phyloP scores from a whole-genome alignment of 2,113 vertebrate species.

The Pseudopodoces humilis region DNA sequence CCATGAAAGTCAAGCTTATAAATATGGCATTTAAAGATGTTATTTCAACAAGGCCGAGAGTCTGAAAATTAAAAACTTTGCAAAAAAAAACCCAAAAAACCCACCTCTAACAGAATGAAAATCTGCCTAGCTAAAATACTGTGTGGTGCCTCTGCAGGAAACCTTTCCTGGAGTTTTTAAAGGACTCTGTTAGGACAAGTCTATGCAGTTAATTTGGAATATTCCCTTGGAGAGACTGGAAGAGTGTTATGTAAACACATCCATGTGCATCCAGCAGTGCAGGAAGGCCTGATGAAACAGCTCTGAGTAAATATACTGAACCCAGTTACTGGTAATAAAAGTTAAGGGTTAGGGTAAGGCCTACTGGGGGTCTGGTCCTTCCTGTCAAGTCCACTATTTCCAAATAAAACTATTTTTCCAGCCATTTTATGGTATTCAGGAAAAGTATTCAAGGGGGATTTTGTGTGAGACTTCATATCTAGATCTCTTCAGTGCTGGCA shows the following conservation, averaged over 20 bases:
- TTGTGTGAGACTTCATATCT: fast-evolving
- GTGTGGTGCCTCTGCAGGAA: neutral
- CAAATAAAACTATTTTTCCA: neutral
- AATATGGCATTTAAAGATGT: neutral
- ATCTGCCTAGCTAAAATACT: neutral
- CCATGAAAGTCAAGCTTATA: neutral
- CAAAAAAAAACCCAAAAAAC: neutral
- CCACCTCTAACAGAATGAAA: neutral
- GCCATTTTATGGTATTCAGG: fast-evolving
- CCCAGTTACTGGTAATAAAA: neutral
- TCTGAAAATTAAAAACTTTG: neutral
- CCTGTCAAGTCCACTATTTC: neutral
- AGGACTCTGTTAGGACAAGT: neutral
- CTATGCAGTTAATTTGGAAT: neutral
- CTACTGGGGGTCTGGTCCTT: neutral
- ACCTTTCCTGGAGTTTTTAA: neutral
- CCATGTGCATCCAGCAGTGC: neutral
- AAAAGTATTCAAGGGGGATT: neutral
- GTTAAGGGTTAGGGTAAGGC: too few species aligned
- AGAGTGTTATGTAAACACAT: neutral
- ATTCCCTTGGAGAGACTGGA: neutral
- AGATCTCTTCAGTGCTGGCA: neutral
- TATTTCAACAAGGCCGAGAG: neutral
- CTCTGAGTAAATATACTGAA: neutral
- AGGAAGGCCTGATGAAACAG: neutral